These are phyloP conservation scores for Eueides isabella DNA, from an alignment of 1,140 invertebrate species.

Conservation along the genomic window DNA sequence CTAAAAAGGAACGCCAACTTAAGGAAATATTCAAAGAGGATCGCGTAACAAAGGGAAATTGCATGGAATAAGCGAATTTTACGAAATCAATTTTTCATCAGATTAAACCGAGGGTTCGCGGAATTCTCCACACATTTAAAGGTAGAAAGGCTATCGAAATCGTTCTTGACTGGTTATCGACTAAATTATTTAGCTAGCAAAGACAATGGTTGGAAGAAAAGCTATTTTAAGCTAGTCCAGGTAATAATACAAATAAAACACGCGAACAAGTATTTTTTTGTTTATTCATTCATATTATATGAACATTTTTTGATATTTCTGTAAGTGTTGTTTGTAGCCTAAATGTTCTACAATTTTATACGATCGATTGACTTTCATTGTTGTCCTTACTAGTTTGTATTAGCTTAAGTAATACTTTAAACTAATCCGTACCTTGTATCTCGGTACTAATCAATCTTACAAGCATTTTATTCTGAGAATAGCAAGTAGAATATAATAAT, in stretches of 20 bases:
- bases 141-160: slow-evolving; percentile 27
- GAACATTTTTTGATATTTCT: not conserved
- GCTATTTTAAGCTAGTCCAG: not conserved
- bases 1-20: slow-evolving; percentile 15
- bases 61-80: slow-evolving; percentile 30
- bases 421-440: no score
- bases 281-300: not conserved
- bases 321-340: not conserved
- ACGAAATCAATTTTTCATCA: slow-evolving; percentile 33
- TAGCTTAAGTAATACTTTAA: no score
- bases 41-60: slow-evolving; percentile 16
- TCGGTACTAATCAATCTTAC: no score
- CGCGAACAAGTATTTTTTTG: not conserved
- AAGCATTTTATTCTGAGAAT: no score
- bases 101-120: slow-evolving; percentile 21
- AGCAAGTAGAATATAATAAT: no score
- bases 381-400: no score
- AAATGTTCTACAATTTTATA: no score
- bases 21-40: slow-evolving; percentile 11
- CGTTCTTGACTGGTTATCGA: slow-evolving; percentile 24
- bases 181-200: slow-evolving; percentile 17
- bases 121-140: slow-evolving; percentile 28
- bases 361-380: no score
- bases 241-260: not conserved
- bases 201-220: slow-evolving; percentile 17